A percentile compares a stretch with the other conserved stretches of the same genome.
Evolutionary conservation across 2,888 invertebrate genomes (phyloP).

Genomic region (Mantis religiosa): DNA sequence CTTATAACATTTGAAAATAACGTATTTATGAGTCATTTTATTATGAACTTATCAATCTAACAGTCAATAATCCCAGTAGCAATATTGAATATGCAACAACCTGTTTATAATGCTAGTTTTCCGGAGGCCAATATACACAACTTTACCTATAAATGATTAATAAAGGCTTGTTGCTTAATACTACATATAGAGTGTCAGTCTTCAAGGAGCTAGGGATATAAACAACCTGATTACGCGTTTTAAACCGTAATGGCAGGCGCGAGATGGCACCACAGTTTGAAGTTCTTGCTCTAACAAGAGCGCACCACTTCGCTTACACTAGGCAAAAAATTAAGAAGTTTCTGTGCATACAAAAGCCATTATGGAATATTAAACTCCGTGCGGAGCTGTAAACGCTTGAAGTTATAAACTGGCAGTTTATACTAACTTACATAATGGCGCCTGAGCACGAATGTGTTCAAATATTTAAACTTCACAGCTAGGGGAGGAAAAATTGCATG

Average conservation of each 20-base stretch:
- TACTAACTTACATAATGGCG: neutral
- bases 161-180: too few relatives aligned
- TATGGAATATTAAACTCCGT: neutral
- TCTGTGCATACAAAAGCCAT: neutral
- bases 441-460: neutral
- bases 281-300: neutral
- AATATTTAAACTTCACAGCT: neutral
- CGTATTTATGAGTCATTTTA: too few relatives aligned
- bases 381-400: neutral
- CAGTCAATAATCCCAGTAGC: too few relatives aligned
- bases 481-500: neutral
- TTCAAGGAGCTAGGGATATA: too few relatives aligned
- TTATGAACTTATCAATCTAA: too few relatives aligned
- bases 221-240: too few relatives aligned
- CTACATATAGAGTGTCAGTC: too few relatives aligned
- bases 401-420: neutral
- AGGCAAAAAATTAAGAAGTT: neutral
- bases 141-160: too few relatives aligned
- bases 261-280: neutral
- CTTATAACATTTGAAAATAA: too few relatives aligned
- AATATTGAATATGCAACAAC: too few relatives aligned
- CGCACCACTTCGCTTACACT: neutral
- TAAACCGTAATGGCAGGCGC: neutral
- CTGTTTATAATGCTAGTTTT: too few relatives aligned
- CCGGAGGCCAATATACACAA: too few relatives aligned